Evolutionary conservation across 2,797 vertebrate species (phyloP).

Genomic region (Dendrocincla tyrannina): DNA sequence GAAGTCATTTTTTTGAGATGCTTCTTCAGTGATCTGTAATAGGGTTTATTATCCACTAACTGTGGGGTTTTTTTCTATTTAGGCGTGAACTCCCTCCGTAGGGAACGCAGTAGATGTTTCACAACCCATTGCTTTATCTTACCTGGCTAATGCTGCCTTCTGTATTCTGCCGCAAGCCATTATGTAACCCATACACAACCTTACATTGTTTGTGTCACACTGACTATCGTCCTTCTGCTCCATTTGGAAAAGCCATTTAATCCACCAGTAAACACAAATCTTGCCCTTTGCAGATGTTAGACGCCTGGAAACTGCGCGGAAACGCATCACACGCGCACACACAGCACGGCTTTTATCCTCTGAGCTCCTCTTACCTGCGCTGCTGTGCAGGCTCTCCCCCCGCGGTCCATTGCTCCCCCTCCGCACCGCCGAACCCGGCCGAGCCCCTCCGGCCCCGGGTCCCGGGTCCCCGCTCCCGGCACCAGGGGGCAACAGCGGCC

Average conservation of each 20-base stretch:
- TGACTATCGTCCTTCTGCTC: neutral
- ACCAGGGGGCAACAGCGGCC: conserved; percentile 36
- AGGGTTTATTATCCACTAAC: neutral
- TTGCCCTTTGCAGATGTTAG: neutral
- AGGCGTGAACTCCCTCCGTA: neutral
- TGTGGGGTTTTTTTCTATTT: neutral
- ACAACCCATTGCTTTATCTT: neutral
- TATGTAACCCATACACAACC: accelerated
- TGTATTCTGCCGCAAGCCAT: accelerated
- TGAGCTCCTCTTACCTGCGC: neutral
- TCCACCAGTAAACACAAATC: accelerated
- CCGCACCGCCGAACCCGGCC: neutral
- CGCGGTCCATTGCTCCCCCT: accelerated
- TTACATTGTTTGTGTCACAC: accelerated
- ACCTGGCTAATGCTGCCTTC: too few species aligned
- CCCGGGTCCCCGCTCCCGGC: neutral
- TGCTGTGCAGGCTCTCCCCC: accelerated
- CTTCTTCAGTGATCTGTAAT: neutral
- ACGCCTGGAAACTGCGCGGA: accelerated
- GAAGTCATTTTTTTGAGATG: neutral
- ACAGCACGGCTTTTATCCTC: accelerated
- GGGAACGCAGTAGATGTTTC: accelerated
- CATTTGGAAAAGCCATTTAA: neutral
- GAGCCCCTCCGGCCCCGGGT: neutral
- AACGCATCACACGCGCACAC: accelerated